Evolutionary conservation across 2,797 vertebrate genomes (phyloP).

Genomic region (Phataginus tetradactyla): DNA sequence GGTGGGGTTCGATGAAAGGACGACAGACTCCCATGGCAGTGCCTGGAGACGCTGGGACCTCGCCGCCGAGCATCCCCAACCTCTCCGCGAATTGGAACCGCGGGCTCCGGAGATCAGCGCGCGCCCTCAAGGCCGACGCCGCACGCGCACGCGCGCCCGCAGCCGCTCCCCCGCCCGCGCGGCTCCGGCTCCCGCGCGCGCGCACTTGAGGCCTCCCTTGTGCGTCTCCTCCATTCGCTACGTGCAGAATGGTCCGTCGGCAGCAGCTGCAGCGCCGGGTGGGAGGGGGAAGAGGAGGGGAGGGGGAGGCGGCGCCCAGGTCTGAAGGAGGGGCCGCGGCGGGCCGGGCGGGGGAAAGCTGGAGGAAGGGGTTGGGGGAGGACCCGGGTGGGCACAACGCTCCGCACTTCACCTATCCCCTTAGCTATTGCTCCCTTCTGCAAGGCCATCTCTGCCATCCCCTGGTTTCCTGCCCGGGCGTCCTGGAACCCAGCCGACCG

Average conservation of each 20-base stretch:
- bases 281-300: conserved; percentile 76
- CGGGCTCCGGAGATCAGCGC: neutral
- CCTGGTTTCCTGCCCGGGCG: neutral
- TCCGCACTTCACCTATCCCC: neutral
- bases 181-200: conserved; percentile 75
- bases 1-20: neutral
- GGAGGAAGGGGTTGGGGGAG: neutral
- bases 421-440: neutral
- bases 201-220: conserved; percentile 75
- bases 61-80: neutral
- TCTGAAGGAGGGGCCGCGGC: conserved; percentile 83
- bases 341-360: neutral
- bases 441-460: conserved; percentile 4
- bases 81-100: neutral
- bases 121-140: neutral
- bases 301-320: conserved; percentile 82
- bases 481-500: neutral
- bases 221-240: conserved; percentile 88
- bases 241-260: conserved; percentile 88
- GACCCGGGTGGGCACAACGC: neutral
- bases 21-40: accelerated
- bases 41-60: neutral
- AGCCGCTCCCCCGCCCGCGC: conserved; percentile 58
- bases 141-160: conserved; percentile 66
- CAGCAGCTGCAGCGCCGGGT: conserved; percentile 81